Percentiles rank a stretch among this genome's conserved stretches.
Evolutionary conservation across 2,888 invertebrate genomes (phyloP).

Genomic region (Flexamia atlantica): DNA sequence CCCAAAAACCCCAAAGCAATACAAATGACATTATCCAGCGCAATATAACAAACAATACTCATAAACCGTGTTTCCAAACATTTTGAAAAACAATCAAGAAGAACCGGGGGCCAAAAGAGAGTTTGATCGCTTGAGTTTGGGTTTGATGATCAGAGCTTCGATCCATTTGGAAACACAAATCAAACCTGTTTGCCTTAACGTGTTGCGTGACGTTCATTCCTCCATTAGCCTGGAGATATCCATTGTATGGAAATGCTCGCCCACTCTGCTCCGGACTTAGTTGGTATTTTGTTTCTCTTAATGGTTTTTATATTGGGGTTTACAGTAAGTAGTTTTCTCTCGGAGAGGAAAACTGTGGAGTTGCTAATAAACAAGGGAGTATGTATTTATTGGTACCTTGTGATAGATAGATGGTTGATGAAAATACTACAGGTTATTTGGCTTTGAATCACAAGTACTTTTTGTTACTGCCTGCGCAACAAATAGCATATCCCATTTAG

Average conservation of each 20-base stretch:
- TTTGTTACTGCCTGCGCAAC: no score
- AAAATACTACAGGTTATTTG: no score
- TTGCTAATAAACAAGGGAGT: no score
- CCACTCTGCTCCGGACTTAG: not conserved
- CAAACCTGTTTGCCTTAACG: constrained; percentile 33
- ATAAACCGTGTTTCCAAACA: not conserved
- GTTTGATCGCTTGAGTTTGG: constrained; percentile 27
- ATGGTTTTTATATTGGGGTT: constrained; percentile 19
- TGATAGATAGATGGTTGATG: no score
- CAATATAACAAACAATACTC: no score
- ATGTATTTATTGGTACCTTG: no score
- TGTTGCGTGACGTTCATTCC: constrained; percentile 33
- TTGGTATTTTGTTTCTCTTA: constrained; percentile 40
- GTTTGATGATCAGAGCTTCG: not conserved
- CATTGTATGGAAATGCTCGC: constrained; percentile 36
- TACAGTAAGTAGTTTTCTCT: no score
- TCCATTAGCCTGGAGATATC: constrained; percentile 20
- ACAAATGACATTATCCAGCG: no score
- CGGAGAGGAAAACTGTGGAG: no score
- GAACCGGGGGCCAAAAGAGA: constrained; percentile 15
- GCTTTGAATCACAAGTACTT: no score
- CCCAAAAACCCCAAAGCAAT: no score
- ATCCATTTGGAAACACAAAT: constrained; percentile 38
- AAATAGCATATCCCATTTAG: no score
- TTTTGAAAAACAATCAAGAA: constrained; percentile 36